phyloP scores from a whole-genome alignment of 2,797 vertebrate genomes.

The Peromyscus attwateri region DNA sequence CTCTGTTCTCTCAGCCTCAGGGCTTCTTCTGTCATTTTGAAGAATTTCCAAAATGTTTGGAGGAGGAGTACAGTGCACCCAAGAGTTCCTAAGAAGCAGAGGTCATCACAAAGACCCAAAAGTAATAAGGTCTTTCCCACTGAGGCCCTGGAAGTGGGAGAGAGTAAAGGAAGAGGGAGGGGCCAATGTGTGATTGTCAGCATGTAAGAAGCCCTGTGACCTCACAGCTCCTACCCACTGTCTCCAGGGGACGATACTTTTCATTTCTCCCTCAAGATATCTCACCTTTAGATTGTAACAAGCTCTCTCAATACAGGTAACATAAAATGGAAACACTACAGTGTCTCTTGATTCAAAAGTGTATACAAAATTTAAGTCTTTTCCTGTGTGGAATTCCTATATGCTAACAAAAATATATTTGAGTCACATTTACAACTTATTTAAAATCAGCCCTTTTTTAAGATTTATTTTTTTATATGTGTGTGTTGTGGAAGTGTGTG shows the following conservation, averaged over 20 bases:
- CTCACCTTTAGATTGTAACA: background rate
- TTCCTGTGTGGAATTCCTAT: background rate
- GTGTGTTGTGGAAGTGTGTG: background rate
- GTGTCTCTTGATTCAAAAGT: background rate
- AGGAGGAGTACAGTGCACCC: background rate
- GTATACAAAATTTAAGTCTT: background rate
- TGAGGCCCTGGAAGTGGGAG: background rate
- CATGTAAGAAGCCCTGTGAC: background rate
- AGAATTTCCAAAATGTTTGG: background rate
- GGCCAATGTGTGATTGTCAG: background rate
- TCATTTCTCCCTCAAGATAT: background rate
- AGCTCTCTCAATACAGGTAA: background rate
- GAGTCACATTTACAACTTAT: conserved; percentile 9
- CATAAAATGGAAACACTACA: background rate
- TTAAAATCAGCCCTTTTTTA: background rate
- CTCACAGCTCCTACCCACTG: background rate
- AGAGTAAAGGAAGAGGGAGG: background rate
- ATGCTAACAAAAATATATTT: conserved; percentile 32
- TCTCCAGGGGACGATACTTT: background rate
- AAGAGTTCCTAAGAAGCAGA: background rate
- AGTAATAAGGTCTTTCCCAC: background rate
- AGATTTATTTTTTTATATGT: background rate
- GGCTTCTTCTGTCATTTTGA: background rate
- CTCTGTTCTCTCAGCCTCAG: background rate
- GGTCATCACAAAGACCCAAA: background rate